These are phyloP conservation scores for Dermatemys mawii DNA, from an alignment of 2,113 vertebrate genomes.

Conservation along the genomic window DNA sequence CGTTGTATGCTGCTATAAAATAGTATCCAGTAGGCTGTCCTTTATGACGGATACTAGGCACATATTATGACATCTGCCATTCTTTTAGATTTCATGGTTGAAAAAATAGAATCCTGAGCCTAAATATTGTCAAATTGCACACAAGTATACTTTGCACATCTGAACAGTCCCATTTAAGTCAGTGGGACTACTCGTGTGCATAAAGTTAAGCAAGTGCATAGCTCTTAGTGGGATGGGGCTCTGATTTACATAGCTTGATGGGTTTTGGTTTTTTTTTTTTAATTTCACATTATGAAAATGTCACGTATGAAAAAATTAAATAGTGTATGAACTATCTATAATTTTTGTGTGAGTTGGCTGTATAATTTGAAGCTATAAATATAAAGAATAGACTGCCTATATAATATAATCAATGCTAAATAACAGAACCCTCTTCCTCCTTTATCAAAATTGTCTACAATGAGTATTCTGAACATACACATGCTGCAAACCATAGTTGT, in stretches of 20 bases:
- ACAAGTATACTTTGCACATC: background rate
- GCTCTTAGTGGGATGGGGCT: background rate
- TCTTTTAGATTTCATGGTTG: background rate
- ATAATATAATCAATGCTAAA: too few species aligned
- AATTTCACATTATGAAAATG: background rate
- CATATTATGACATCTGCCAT: accelerated
- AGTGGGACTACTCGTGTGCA: accelerated
- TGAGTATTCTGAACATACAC: too few species aligned
- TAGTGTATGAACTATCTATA: background rate
- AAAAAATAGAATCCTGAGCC: background rate
- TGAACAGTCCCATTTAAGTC: accelerated
- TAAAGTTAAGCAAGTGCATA: background rate
- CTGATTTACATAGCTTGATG: too few species aligned
- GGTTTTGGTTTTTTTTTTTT: background rate
- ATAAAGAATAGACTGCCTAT: background rate
- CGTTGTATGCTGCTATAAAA: background rate
- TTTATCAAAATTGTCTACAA: background rate
- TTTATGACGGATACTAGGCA: background rate
- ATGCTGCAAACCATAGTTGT: background rate
- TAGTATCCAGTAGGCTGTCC: background rate
- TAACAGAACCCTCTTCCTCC: background rate
- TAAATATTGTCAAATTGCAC: background rate
- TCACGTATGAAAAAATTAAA: too few species aligned
- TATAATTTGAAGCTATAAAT: background rate
- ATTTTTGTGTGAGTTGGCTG: too few species aligned